Base-by-base conservation (phyloP, 2,888 invertebrate genomes). In the Calameuta idolon region DNA sequence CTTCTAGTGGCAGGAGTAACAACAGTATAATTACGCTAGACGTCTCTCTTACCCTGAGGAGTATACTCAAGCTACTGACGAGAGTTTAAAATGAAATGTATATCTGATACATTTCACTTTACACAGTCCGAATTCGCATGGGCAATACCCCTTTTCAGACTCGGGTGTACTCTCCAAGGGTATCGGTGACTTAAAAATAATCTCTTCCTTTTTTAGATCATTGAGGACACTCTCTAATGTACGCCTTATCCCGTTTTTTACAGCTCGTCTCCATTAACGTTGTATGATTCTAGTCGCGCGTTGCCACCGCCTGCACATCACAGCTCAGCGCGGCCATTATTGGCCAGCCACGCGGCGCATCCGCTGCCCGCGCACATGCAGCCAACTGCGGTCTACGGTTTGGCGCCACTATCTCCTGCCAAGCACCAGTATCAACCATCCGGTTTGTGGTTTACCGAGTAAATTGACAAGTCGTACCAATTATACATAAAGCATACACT, bases 281-380 rank as follows among this genome's bases (percentile, higher is more conserved):
- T 91, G 84, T 89, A 90, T 88, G 90, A 91, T 92, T 92, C 88
- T 91, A 93, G 93, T 89, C 93, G 94, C 85, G 94, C 94, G 81
- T 92, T 97, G 69, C 97, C 97, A 75, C 97, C 97, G 12, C 96
- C 96, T 75, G 97, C 97, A 33, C 97, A 96, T 92, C 96, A 96
- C 93, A 95, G 95, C 85, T 95, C 95, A 87, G 96, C 96, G 76
- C 92, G 95, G 89, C 94, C 94, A 76, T 93, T 94, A 85, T 90
- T 94, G 90, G 93, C 94, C 75, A 93, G 94, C 83, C 94, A 95
- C 92, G 94, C 96, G 81, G 94, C 94, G 75, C 96, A 96, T 92
- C 96, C 96, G 74, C 92, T 96, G 87, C 96, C 96, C 81, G 96
- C 96, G 12, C 97, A 97, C 91, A 94, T 96, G 92, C 96, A 96